These are phyloP conservation scores for Plecturocebus donacophilus DNA, from an alignment of 2,113 vertebrate species.

Conservation along the genomic window DNA sequence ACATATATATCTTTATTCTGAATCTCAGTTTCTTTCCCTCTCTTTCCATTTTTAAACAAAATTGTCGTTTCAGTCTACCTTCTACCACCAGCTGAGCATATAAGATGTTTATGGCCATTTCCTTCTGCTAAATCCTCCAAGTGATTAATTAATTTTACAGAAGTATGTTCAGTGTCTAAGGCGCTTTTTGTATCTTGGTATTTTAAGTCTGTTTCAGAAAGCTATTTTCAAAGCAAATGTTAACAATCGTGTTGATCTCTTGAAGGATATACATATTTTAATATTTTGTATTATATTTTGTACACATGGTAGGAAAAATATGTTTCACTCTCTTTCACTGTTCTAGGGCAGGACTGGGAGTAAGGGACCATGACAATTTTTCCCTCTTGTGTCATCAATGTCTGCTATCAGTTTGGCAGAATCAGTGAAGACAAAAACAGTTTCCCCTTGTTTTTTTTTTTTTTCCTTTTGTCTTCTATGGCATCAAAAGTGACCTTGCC, in stretches of 20 bases:
- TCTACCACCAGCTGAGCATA: slow-evolving; percentile 87
- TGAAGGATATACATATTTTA: slow-evolving; percentile 74
- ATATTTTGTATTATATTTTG: slow-evolving; percentile 73
- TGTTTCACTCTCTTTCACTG: slow-evolving; percentile 60
- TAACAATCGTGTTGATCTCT: slow-evolving; percentile 77
- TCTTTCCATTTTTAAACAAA: slow-evolving; percentile 80
- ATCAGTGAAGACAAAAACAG: slow-evolving; percentile 82
- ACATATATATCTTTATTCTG: slow-evolving; percentile 75
- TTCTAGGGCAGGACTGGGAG: slow-evolving; percentile 77
- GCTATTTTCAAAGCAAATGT: slow-evolving; percentile 79
- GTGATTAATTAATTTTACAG: slow-evolving; percentile 91
- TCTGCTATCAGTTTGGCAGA: slow-evolving; percentile 81
- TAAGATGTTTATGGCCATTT: slow-evolving; percentile 90
- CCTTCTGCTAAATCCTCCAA: slow-evolving; percentile 89
- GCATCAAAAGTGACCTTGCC: slow-evolving; percentile 85
- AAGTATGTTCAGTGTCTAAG: slow-evolving; percentile 79
- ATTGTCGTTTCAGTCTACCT: slow-evolving; percentile 84
- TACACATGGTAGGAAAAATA: slow-evolving; percentile 49
- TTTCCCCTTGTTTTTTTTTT: slow-evolving; percentile 57
- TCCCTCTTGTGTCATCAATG: slow-evolving; percentile 84
- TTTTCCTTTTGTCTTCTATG: slow-evolving; percentile 75
- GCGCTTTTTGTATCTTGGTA: slow-evolving; percentile 76
- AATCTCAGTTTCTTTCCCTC: slow-evolving; percentile 72
- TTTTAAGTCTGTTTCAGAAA: slow-evolving; percentile 78
- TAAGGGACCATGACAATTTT: slow-evolving; percentile 75